Conservation (phyloP, 2,797 vertebrate genomes). For the Phoxinus dragarum region DNA sequence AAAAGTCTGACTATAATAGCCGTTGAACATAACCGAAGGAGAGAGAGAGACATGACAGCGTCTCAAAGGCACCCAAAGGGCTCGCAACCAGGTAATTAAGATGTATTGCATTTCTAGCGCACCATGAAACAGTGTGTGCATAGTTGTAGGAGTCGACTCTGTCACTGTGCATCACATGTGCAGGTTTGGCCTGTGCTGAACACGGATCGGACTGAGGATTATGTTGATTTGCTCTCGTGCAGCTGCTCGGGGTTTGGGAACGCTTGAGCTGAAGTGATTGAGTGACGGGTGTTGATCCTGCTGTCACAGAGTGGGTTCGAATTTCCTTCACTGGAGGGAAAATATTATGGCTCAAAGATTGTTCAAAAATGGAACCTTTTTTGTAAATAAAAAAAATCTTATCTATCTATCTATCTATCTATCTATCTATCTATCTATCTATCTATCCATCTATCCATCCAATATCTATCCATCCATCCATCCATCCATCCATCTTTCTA, state of each 20-base stretch:
- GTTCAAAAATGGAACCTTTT: too few relatives aligned
- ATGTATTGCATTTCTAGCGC: slow-evolving; percentile 20
- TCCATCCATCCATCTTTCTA: too few relatives aligned
- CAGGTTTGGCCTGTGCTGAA: slow-evolving; percentile 30
- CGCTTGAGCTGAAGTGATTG: slow-evolving; percentile 47
- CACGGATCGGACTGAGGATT: neutral
- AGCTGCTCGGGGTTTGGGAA: slow-evolving; percentile 16
- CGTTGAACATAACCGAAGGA: slow-evolving; percentile 1
- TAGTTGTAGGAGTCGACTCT: slow-evolving; percentile 9
- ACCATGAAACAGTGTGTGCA: slow-evolving; percentile 24
- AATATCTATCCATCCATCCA: neutral
- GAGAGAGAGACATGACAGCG: slow-evolving; percentile 4
- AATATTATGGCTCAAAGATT: neutral
- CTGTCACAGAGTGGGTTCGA: neutral
- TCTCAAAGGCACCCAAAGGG: slow-evolving; percentile 29
- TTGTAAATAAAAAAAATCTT: neutral
- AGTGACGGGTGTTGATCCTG: slow-evolving; percentile 26
- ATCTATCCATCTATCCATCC: neutral
- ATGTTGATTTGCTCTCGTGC: slow-evolving; percentile 1
- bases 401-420: neutral
- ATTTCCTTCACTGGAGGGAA: slow-evolving; percentile 43
- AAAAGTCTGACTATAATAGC: slow-evolving; percentile 20
- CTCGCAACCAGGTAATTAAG: slow-evolving; percentile 44
- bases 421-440: too few relatives aligned
- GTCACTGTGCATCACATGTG: slow-evolving; percentile 32